phyloP scores from a whole-genome alignment of 2,113 vertebrate species.

The Alces alces region DNA sequence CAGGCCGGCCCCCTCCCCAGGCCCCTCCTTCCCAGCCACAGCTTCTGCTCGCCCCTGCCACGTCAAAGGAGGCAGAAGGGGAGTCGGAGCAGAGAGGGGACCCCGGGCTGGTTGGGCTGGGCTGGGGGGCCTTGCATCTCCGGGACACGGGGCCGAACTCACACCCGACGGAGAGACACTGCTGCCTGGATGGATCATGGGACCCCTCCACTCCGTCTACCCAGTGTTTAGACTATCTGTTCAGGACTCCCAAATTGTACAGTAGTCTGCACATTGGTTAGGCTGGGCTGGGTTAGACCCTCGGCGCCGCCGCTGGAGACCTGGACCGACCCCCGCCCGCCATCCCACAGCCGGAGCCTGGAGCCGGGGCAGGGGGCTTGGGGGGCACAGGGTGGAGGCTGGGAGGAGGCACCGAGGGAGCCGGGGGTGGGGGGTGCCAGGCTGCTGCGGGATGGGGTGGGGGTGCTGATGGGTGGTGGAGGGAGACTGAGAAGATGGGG shows the following conservation, averaged over 20 bases:
- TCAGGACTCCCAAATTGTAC: conserved; percentile 99
- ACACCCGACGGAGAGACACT: conserved; percentile 16
- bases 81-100: conserved; percentile 74
- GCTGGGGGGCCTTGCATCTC: conserved; percentile 27
- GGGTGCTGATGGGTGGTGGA: neutral
- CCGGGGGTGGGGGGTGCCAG: neutral
- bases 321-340: conserved; percentile 36
- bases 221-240: conserved; percentile 99
- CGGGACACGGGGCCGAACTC: conserved; percentile 28
- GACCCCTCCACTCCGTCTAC: conserved; percentile 93
- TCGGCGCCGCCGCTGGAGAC: conserved; percentile 57
- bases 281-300: conserved; percentile 91
- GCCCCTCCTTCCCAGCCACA: conserved; percentile 86
- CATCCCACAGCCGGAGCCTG: conserved; percentile 48
- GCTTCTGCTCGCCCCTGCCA: conserved; percentile 90
- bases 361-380: neutral
- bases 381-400: neutral
- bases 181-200: conserved; percentile 56
- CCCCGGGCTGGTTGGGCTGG: conserved; percentile 45
- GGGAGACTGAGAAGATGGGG: neutral
- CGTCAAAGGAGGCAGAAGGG: conserved; percentile 89
- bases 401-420: neutral
- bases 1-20: conserved; percentile 80
- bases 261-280: conserved; percentile 99
- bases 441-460: neutral